phyloP scores from a whole-genome alignment of 2,113 vertebrate genomes.

The Thomomys bottae region DNA sequence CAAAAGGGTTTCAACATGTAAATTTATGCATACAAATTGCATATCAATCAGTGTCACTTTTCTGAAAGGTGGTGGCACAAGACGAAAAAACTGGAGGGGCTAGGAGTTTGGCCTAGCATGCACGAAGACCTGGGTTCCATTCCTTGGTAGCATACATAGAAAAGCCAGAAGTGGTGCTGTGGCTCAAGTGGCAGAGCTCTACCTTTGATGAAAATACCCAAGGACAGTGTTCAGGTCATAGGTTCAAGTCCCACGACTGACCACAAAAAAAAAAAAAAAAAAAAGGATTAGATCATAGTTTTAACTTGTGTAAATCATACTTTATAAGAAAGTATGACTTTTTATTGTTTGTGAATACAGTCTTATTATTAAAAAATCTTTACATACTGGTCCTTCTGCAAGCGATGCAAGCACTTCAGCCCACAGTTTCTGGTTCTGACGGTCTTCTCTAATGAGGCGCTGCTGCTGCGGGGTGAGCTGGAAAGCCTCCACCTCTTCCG shows the following conservation, averaged over 20 bases:
- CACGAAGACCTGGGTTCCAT: too few relatives aligned
- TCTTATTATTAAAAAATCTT: background rate
- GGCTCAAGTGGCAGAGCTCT: too few relatives aligned
- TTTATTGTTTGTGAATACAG: background rate
- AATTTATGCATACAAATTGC: too few relatives aligned
- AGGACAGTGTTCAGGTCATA: too few relatives aligned
- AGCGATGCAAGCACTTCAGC: slow-evolving; percentile 95
- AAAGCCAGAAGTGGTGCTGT: too few relatives aligned
- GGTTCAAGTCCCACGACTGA: too few relatives aligned
- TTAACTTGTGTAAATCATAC: slow-evolving; percentile 19
- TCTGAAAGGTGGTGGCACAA: background rate
- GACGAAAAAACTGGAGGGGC: background rate
- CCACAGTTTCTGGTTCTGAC: slow-evolving; percentile 97
- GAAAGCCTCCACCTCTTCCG: slow-evolving; percentile 91
- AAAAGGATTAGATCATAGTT: background rate
- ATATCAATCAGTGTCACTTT: background rate
- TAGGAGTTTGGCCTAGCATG: too few relatives aligned
- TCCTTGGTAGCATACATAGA: too few relatives aligned
- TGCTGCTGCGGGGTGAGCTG: slow-evolving; percentile 94
- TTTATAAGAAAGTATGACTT: slow-evolving; percentile 30
- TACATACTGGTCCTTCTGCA: slow-evolving; percentile 95
- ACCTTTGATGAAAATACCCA: too few relatives aligned
- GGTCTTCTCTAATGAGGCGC: slow-evolving; percentile 93
- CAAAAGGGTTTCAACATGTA: too few relatives aligned
- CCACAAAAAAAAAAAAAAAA: too few relatives aligned